These are phyloP conservation scores for Trididemnum nubilum DNA, from an alignment of 23 tunicate species.

Conservation along the genomic window DNA sequence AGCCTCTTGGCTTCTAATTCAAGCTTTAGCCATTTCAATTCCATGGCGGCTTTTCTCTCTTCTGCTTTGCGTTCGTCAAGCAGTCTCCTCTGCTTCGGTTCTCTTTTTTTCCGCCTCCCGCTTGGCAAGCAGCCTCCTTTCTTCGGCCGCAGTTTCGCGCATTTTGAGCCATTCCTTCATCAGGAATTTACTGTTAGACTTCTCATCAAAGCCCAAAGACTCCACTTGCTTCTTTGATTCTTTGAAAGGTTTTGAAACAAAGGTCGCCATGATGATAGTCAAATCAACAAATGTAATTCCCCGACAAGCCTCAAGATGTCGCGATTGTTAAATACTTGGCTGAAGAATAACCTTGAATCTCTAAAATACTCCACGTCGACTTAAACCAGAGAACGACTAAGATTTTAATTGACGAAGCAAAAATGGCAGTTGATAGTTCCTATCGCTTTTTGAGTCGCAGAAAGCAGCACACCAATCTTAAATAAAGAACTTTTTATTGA, in stretches of 20 bases:
- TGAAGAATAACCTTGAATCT: neutral
- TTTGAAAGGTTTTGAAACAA: neutral
- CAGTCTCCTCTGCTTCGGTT: neutral
- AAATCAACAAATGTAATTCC: neutral
- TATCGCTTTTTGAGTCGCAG: too few species aligned
- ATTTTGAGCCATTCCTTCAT: neutral
- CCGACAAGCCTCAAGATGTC: slow-evolving; percentile 23
- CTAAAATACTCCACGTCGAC: neutral
- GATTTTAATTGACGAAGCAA: too few species aligned
- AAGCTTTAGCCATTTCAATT: slow-evolving; percentile 13
- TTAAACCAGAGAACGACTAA: neutral
- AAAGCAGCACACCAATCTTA: too few species aligned
- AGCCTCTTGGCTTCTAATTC: neutral
- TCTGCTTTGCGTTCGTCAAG: neutral
- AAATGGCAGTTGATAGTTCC: too few species aligned
- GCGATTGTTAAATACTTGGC: neutral
- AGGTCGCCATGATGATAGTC: neutral
- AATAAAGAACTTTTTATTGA: too few species aligned
- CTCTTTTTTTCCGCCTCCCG: neutral
- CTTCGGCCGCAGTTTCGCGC: neutral
- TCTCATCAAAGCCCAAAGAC: neutral
- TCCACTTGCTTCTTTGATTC: neutral
- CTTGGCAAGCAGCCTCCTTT: neutral
- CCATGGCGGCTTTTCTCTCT: neutral
- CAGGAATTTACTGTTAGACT: neutral